These are phyloP conservation scores for Ectropis grisescens DNA, from an alignment of 1,140 invertebrate species.

Conservation along the genomic window DNA sequence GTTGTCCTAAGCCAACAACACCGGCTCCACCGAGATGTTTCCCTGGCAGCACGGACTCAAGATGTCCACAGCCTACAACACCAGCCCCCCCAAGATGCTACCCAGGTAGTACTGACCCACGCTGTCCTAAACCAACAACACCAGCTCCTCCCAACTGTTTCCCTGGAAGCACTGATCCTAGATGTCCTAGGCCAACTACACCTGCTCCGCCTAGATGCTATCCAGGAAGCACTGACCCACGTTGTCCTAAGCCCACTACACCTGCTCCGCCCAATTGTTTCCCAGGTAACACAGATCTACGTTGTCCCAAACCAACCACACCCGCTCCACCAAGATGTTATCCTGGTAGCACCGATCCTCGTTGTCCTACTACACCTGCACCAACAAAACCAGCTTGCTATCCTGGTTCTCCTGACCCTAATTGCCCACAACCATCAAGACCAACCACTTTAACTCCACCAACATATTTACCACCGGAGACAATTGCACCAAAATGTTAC, in stretches of 20 bases:
- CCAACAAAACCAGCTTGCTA: slow-evolving; percentile 29
- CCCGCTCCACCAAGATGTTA: slow-evolving; percentile 20
- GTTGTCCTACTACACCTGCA: slow-evolving; percentile 11
- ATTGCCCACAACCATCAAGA: slow-evolving; percentile 30
- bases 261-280: slow-evolving; percentile 33
- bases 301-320: slow-evolving; percentile 20
- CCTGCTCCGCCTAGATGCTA: slow-evolving; percentile 14
- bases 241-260: slow-evolving; percentile 38
- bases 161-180: slow-evolving; percentile 24
- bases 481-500: slow-evolving; percentile 17
- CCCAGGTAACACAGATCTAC: slow-evolving; percentile 55
- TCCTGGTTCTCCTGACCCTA: slow-evolving; percentile 48
- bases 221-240: slow-evolving; percentile 47
- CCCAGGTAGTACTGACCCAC: slow-evolving; percentile 57
- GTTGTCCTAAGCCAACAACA: slow-evolving; percentile 38
- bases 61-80: slow-evolving; percentile 27
- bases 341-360: slow-evolving; percentile 21
- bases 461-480: slow-evolving; percentile 23
- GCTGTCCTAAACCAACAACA: slow-evolving; percentile 41
- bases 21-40: slow-evolving; percentile 21
- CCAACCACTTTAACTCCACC: slow-evolving; percentile 18
- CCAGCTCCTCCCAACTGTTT: slow-evolving; percentile 20
- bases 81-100: slow-evolving; percentile 27
- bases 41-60: slow-evolving; percentile 34
- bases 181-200: slow-evolving; percentile 14